phyloP scores from a whole-genome alignment of 2,888 invertebrate genomes.

The Alentia gelatinosa region DNA sequence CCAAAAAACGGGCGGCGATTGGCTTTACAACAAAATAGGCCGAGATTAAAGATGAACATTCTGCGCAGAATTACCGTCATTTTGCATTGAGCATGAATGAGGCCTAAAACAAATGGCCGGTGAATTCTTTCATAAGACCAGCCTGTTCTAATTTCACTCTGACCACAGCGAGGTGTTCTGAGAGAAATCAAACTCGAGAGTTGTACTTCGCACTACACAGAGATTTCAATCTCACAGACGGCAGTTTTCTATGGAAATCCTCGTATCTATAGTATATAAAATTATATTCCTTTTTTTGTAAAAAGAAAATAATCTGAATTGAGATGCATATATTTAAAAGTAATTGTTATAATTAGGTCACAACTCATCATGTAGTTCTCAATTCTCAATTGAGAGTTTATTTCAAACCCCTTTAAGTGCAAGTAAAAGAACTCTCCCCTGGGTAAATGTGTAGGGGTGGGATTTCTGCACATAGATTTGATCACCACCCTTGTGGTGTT shows the following conservation, averaged over 20 bases:
- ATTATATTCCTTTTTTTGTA: too few relatives aligned
- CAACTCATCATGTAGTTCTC: too few relatives aligned
- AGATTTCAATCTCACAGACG: neutral
- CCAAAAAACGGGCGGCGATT: neutral
- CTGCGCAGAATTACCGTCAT: neutral
- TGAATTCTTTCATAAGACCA: neutral
- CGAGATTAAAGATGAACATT: neutral
- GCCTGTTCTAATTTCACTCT: neutral
- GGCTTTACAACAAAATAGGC: neutral
- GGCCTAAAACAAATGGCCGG: neutral
- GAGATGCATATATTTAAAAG: too few relatives aligned
- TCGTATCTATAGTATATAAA: neutral
- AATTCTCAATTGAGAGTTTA: too few relatives aligned
- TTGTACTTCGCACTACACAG: neutral
- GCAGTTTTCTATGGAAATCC: neutral
- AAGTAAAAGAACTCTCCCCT: too few relatives aligned
- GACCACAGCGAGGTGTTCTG: neutral
- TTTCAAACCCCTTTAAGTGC: too few relatives aligned
- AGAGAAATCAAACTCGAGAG: neutral
- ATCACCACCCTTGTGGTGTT: too few relatives aligned
- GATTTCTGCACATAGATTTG: too few relatives aligned
- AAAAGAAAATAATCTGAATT: too few relatives aligned
- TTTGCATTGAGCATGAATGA: neutral
- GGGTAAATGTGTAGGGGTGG: too few relatives aligned
- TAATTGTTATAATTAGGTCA: too few relatives aligned